Conservation (phyloP, 2,888 invertebrate genomes). For the Coleophora deauratella region DNA sequence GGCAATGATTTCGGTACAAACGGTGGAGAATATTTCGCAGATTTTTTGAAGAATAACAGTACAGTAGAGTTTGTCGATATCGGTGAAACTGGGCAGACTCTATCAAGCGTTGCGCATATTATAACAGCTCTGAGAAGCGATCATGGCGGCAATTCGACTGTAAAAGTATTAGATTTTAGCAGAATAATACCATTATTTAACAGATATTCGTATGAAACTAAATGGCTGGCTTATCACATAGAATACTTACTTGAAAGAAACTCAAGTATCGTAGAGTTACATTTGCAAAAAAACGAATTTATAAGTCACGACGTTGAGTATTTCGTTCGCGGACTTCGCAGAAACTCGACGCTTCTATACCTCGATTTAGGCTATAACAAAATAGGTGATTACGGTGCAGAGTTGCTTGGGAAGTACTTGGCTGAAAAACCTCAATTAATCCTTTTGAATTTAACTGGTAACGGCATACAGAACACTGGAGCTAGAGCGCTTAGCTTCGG, state of each 20-base stretch:
- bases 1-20: conserved; percentile 74
- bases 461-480: conserved; percentile 71
- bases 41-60: conserved; percentile 56
- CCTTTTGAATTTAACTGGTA: conserved; percentile 70
- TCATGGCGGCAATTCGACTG: conserved; percentile 38
- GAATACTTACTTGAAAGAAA: conserved; percentile 54
- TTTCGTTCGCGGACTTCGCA: conserved; percentile 61
- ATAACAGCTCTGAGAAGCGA: conserved; percentile 58
- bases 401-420: conserved; percentile 69
- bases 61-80: conserved; percentile 68
- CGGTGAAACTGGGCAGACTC: conserved; percentile 72
- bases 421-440: conserved; percentile 58
- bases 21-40: conserved; percentile 67
- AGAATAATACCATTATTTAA: conserved; percentile 48
- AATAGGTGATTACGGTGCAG: conserved; percentile 75
- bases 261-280: conserved; percentile 62
- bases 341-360: conserved; percentile 67
- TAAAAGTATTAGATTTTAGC: conserved; percentile 55
- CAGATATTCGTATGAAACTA: conserved; percentile 53
- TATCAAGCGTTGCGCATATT: conserved; percentile 70
- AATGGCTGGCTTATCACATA: conserved; percentile 67
- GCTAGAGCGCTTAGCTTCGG: conserved; percentile 71
- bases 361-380: conserved; percentile 76
- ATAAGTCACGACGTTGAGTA: conserved; percentile 75
- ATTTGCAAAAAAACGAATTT: conserved; percentile 75